Evolutionary conservation across 2,888 invertebrate genomes (phyloP).

Genomic region (Minunthozetes semirufus): DNA sequence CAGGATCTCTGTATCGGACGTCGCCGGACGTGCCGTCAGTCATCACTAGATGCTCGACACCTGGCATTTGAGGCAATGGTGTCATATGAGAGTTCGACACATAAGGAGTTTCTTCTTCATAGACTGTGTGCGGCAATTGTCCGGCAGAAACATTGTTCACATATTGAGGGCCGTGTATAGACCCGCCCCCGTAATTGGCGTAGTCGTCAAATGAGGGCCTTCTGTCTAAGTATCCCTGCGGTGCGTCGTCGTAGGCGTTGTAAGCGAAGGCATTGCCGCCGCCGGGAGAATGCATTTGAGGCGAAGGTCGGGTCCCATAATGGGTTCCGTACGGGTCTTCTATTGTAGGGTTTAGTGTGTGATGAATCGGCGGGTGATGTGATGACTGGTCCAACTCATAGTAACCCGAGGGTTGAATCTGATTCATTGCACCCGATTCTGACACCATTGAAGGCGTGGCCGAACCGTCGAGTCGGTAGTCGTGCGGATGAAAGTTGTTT

Average conservation of each 20-base stretch:
- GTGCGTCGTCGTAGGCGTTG: slow-evolving; percentile 39
- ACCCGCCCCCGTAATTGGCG: slow-evolving; percentile 35
- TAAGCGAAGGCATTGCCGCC: slow-evolving; percentile 23
- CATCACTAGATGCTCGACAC: not conserved
- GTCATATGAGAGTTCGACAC: slow-evolving; percentile 12
- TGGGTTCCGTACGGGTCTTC: slow-evolving; percentile 28
- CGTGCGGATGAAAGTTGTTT: slow-evolving; percentile 38
- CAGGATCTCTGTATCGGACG: slow-evolving; percentile 92
- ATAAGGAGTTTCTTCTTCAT: slow-evolving; percentile 41
- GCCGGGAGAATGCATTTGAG: slow-evolving; percentile 36
- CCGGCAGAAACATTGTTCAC: slow-evolving; percentile 35
- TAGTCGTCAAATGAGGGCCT: slow-evolving; percentile 43
- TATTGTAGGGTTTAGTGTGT: not conserved
- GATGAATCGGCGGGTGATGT: slow-evolving; percentile 42
- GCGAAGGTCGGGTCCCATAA: slow-evolving; percentile 28
- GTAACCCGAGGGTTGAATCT: slow-evolving; percentile 56
- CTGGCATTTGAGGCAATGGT: slow-evolving; percentile 5
- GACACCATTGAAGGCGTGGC: slow-evolving; percentile 40
- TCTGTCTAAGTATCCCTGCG: slow-evolving; percentile 43
- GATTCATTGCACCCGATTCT: slow-evolving; percentile 43
- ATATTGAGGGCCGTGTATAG: slow-evolving; percentile 33
- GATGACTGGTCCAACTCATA: slow-evolving; percentile 56
- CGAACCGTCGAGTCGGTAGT: slow-evolving; percentile 38
- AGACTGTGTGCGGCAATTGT: slow-evolving; percentile 41
- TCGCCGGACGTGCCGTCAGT: slow-evolving; percentile 41